Base-by-base conservation (phyloP, 2,888 invertebrate species). In the Drosophila pseudotakahashii region DNA sequence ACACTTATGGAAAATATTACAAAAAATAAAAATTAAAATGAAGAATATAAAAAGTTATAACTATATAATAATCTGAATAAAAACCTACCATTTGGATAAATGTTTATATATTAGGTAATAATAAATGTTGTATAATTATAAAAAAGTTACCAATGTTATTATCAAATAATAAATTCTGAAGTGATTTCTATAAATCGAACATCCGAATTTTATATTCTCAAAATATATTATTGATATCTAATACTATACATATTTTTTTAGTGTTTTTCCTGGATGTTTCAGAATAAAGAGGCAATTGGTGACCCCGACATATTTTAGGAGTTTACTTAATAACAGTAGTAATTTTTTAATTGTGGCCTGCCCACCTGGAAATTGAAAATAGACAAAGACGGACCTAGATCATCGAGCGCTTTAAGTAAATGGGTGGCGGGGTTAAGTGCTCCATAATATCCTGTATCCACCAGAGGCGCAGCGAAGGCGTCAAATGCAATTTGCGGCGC, bases 261-360 rank as follows among this genome's bases (percentile, higher is more conserved):
- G 30, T 57, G 10, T 2, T 14, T 2, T 7, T 14, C 19, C 11
- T 34, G 0, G 41, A 19, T 3, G 23, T 9, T 2, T 34, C 3
- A 41, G 6, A 42, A n/a, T 30, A 14, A n/a, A 37, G 10, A 19
- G 42, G 37, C 30, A 19, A 13, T 57, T 57, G 61, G 44, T 36
- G 30, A 57, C 45, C 57, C n/a, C 34, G 37, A 58, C 37, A 23
- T 39, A 47, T 57, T 45, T 47, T 47, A 23, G 23, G 39, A 58
- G 39, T 13, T 47, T 36, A 62, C 32, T 48, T 58, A 74, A 75
- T 78, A 81, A 79, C 84, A 78, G 76, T 72, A 73, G 37, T 78
- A 78, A 79, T 84, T 81, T 79, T 81, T 78, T 79, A 84, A 78
- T 81, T 81, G 82, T 72, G 71, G 48, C 34, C 63, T 37, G 54